Evolutionary conservation across 1,140 invertebrate genomes (phyloP).

Genomic region (Aleiodes sp.): DNA sequence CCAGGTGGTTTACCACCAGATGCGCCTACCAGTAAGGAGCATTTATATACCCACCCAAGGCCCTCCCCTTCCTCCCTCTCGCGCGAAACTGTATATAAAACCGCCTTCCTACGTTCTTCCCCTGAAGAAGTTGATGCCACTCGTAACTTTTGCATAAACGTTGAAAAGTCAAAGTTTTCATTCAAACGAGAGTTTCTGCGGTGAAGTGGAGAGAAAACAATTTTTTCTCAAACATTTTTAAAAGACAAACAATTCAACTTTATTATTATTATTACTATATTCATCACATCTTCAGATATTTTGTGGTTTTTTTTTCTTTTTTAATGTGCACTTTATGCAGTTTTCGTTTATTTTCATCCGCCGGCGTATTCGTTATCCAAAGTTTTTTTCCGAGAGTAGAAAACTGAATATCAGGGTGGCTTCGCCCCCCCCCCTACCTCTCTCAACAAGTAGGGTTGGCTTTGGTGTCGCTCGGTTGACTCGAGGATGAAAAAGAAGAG

Average conservation of each 20-base stretch:
- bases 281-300: too few species aligned
- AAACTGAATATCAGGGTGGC: not conserved
- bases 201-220: slow-evolving; percentile 1
- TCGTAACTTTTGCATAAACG: not conserved
- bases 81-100: slow-evolving; percentile 12
- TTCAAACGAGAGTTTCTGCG: not conserved
- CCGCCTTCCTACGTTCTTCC: too few species aligned
- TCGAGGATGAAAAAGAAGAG: not conserved
- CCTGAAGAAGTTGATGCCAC: slow-evolving; percentile 2
- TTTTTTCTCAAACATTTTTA: not conserved
- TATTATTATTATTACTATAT: not conserved
- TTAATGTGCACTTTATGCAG: too few species aligned
- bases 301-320: not conserved
- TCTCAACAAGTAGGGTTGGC: too few species aligned
- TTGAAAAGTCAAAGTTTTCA: slow-evolving; percentile 19
- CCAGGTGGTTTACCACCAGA: slow-evolving; percentile 41
- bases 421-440: not conserved
- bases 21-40: not conserved
- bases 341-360: not conserved
- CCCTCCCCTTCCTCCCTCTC: slow-evolving; percentile 9
- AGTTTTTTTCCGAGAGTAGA: not conserved
- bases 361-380: not conserved
- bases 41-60: slow-evolving; percentile 15
- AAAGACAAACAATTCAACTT: slow-evolving; percentile 17
- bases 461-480: slow-evolving; percentile 5